Conservation (phyloP, 2,888 invertebrate species). For the Leucania comma region DNA sequence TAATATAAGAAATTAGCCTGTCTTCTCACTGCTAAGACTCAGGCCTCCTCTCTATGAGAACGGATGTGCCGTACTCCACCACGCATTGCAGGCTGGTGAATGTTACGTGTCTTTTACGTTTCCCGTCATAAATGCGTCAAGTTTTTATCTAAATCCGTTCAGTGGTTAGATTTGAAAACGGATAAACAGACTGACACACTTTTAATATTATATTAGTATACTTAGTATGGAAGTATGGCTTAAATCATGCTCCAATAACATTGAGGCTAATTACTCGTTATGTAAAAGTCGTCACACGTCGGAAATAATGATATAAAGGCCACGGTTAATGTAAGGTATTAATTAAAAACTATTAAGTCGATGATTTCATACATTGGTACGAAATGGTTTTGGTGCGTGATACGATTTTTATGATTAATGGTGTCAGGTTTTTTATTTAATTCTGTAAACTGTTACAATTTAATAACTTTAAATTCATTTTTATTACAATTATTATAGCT, state of each 20-base stretch:
- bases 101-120: too few species aligned
- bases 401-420: background rate
- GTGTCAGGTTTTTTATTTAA: background rate
- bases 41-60: too few species aligned
- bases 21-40: too few species aligned
- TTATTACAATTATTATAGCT: too few species aligned
- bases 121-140: too few species aligned
- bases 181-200: background rate
- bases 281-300: slow-evolving; percentile 57
- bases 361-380: slow-evolving; percentile 34
- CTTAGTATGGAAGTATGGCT: slow-evolving; percentile 7
- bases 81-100: too few species aligned
- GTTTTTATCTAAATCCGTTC: too few species aligned
- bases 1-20: too few species aligned
- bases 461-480: background rate
- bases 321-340: slow-evolving; percentile 45
- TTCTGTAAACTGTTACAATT: background rate
- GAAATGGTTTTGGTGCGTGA: background rate
- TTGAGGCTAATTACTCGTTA: slow-evolving; percentile 57
- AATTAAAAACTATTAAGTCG: slow-evolving; percentile 13
- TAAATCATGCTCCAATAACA: slow-evolving; percentile 52
- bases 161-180: background rate
- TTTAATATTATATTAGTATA: background rate
- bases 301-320: slow-evolving; percentile 61
- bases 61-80: too few species aligned